phyloP scores from a whole-genome alignment of 2,797 vertebrate genomes.

The Gadopsis bispinosus region DNA sequence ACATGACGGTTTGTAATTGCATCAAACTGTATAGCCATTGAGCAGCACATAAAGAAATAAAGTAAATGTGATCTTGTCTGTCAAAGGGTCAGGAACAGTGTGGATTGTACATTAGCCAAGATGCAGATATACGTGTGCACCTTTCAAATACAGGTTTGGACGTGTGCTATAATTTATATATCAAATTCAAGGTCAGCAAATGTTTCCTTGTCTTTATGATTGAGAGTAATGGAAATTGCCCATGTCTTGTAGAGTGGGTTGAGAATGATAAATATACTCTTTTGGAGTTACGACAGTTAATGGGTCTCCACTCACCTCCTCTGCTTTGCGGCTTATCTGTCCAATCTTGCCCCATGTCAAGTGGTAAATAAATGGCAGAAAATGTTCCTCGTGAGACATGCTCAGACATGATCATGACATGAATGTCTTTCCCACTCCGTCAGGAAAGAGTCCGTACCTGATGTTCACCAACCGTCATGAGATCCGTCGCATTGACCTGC shows the following conservation, averaged over 20 bases:
- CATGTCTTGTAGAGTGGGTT: neutral
- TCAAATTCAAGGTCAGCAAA: conserved; percentile 15
- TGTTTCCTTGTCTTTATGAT: conserved; percentile 12
- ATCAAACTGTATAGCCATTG: neutral
- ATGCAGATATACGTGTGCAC: conserved; percentile 10
- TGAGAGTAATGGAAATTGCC: conserved; percentile 15
- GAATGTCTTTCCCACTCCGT: conserved; percentile 10
- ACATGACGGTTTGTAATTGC: conserved; percentile 3
- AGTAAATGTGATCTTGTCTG: conserved; percentile 32
- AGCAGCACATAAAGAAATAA: neutral
- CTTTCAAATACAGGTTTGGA: conserved; percentile 8
- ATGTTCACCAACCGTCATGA: conserved; percentile 98
- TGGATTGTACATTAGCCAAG: neutral
- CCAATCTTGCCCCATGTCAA: neutral
- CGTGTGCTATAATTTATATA: neutral
- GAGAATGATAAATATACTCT: conserved; percentile 9
- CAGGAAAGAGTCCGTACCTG: conserved; percentile 93
- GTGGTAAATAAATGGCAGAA: conserved; percentile 16
- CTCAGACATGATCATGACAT: neutral
- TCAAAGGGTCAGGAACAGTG: conserved; percentile 4
- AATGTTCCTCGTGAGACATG: neutral
- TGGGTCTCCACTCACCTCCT: conserved; percentile 8
- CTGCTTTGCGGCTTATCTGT: conserved; percentile 6
- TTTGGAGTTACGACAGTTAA: conserved; percentile 11
- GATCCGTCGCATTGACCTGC: conserved; percentile 93